Base-by-base conservation (phyloP, 2,888 invertebrate genomes). In the Drosophila longiperda region DNA sequence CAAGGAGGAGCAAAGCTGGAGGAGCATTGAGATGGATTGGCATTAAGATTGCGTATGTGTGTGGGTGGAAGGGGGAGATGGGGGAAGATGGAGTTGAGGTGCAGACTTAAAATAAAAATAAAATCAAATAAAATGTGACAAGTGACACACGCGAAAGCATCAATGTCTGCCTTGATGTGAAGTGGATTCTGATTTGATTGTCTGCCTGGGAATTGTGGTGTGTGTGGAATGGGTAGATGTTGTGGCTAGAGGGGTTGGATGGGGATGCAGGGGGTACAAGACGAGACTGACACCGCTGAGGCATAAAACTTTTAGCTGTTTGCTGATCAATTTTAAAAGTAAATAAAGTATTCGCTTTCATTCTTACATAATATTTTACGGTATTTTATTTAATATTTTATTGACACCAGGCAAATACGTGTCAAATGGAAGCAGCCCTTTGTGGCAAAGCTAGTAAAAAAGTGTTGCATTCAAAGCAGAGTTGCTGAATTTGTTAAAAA, bases 51-150 rank as follows among this genome's bases (percentile, higher is more conserved):
- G 20, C 12, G n/a, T 64, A 66, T 69, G 49, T 62, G 53, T 23
- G 15, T 20, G 17, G 2, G 26, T 0, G 45, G 1, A 5, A 11
- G 11, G 20, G 4, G 12, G 29, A 9, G 11, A 1, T 2, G 5
- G 17, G 15, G 29, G 9, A 1, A 6, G 36, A 29, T 34, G 15
- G 32, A 15, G 15, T 26, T 17, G 53, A 20, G 20, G 20, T 15
- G 29, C 9, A 12, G 6, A 45, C 66, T 59, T 48, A 42, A 66
- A 63, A 79, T 65, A 61, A 59, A 83, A 77, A 77, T 81, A 75
- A 81, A 80, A 83, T 73, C 73, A 80, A 85, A 82, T 74, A 73
- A 80, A 76, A 74, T 67, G 70, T 71, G 84, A 61, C 78, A 80
- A 59, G 64, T 26, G 60, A 52, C 60, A 62, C 73, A 76, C 73